Conservation (phyloP, 2,888 invertebrate species). For the Bibio marci region DNA sequence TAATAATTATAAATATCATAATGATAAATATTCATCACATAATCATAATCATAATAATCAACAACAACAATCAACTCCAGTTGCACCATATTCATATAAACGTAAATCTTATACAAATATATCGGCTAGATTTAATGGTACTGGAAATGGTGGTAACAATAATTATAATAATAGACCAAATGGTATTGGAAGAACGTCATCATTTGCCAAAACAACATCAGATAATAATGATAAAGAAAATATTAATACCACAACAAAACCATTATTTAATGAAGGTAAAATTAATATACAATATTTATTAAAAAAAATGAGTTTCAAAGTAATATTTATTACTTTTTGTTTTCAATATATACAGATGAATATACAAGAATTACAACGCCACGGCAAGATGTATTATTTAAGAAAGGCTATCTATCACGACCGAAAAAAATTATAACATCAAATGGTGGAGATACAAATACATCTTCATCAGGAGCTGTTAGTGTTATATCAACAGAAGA, state of each 20-base stretch:
- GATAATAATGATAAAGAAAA: constrained; percentile 5
- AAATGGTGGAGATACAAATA: constrained; percentile 8
- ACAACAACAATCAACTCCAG: too few species aligned
- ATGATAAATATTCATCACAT: too few species aligned
- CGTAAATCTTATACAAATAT: constrained; percentile 7
- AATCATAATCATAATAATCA: too few species aligned
- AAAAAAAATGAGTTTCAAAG: neutral
- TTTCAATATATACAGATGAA: constrained; percentile 35
- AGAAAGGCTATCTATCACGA: constrained; percentile 46
- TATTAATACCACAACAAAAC: constrained; percentile 8
- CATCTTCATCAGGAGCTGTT: constrained; percentile 11
- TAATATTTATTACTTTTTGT: constrained; percentile 1
- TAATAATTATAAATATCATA: too few species aligned
- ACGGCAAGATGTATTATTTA: constrained; percentile 50
- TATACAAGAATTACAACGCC: constrained; percentile 53
- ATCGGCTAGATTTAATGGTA: neutral
- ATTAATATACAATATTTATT: neutral
- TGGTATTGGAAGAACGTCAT: constrained; percentile 6
- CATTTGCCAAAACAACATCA: constrained; percentile 4
- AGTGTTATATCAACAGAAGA: constrained; percentile 13
- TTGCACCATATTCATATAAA: constrained; percentile 7
- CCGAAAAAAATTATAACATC: constrained; percentile 9
- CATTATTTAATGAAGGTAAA: constrained; percentile 12
- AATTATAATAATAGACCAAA: neutral
- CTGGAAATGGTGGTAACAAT: constrained; percentile 3